Base-by-base conservation (phyloP, 2,888 invertebrate species). In the Metellina segmentata region DNA sequence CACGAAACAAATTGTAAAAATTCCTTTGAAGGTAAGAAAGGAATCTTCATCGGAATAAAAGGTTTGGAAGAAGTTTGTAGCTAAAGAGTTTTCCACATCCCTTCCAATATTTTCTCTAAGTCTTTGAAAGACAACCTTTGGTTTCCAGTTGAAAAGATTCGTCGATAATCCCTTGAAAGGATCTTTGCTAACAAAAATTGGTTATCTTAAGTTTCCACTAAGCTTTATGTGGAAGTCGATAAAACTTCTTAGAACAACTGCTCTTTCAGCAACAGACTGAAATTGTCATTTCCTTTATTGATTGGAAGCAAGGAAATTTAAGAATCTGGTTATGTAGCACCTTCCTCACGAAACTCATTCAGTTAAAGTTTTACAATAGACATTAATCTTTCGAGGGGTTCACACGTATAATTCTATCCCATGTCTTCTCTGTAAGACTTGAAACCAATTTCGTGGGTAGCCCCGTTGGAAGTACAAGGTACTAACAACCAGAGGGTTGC, bases 181-280 rank as follows among this genome's bases (percentile, higher is more conserved):
- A 77, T 49, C 77, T 77, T 77, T 77, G 19, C 77, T 77, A 48
- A 49, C 77, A 77, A 77, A 77, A 77, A 77, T 77, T 77, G 77
- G 77, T 77, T 49, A 77, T 77, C 77, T 34, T 34, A 48, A 49
- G 77, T 51, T 77, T 48, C 77, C 48, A 34, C 34, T 34, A 34
- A 34, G 34, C 34, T 34, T 49, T 9, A 72, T 11, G 9, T 72
- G 19, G 9, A 77, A 77, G 77, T 77, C 49, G 49, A 77, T 77
- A 77, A 77, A 77, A 77, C 49, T 34, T 77, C 51, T 49, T n/a
- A 77, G 77, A 77, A 77, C 77, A 77, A 77, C 77, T 77, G 77
- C 48, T 49, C 49, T 49, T 77, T 77, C 77, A 48, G n/a, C n/a
- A 5, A 9, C 49, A 51, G 34, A 48, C 48, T 16, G 51, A 49